phyloP scores from a whole-genome alignment of 1,140 invertebrate species.

The Cardiocondyla obscurior region DNA sequence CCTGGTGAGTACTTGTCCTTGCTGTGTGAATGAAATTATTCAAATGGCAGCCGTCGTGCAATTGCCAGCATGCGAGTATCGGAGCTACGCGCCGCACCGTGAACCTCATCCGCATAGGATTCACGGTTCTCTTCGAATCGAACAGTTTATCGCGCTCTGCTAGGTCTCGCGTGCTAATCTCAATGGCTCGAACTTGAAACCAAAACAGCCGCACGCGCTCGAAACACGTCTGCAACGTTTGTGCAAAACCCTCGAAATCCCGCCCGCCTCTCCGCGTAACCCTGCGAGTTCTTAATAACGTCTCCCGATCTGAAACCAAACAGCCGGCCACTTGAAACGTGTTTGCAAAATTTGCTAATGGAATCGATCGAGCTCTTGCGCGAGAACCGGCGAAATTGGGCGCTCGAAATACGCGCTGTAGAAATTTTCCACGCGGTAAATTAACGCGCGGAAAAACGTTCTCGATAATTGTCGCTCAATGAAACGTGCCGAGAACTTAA shows the following conservation, averaged over 20 bases:
- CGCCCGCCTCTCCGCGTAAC: neutral
- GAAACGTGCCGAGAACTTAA: neutral
- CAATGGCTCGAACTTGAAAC: neutral
- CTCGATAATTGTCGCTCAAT: neutral
- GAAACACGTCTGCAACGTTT: neutral
- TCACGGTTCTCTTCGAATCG: neutral
- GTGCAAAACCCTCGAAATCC: neutral
- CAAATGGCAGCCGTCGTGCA: constrained; percentile 21
- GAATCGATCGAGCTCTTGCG: neutral
- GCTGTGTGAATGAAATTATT: constrained; percentile 38
- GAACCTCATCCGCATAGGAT: neutral
- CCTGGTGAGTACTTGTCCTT: constrained; percentile 48
- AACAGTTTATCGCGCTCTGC: neutral
- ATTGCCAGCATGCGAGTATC: neutral
- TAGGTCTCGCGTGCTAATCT: neutral
- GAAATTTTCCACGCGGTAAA: neutral
- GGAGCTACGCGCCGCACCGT: neutral
- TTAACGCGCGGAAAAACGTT: neutral
- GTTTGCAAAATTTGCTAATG: neutral
- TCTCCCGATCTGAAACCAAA: neutral
- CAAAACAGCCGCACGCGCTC: neutral
- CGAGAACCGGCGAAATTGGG: too few relatives aligned
- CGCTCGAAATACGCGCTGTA: neutral
- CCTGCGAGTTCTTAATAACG: neutral
- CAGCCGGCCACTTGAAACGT: neutral